phyloP scores from a whole-genome alignment of 2,797 vertebrate species.

The Spinus olivaceus region DNA sequence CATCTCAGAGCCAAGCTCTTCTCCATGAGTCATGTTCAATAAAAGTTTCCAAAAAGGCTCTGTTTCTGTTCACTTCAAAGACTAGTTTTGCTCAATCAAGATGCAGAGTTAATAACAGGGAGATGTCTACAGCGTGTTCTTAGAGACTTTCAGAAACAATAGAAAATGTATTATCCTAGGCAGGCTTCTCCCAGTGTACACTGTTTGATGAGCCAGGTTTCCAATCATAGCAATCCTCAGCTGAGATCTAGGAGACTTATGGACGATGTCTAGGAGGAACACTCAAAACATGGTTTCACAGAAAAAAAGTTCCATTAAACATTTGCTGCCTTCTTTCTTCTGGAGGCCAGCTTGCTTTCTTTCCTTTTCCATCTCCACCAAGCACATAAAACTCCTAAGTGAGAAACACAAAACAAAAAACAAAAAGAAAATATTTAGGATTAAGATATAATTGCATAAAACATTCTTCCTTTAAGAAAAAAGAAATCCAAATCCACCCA shows the following conservation, averaged over 20 bases:
- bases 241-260: not conserved
- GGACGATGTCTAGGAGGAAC: not conserved
- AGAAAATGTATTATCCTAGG: conserved; percentile 38
- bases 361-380: conserved; percentile 54
- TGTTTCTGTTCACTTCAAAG: conserved; percentile 72
- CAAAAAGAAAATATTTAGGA: not conserved
- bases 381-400: conserved; percentile 53
- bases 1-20: conserved; percentile 99
- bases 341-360: conserved; percentile 43
- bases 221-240: conserved; percentile 13
- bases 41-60: conserved; percentile 77
- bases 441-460: not conserved
- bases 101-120: conserved; percentile 31
- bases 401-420: conserved; percentile 7
- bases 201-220: conserved; percentile 16
- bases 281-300: conserved; percentile 13
- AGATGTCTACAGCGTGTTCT: conserved; percentile 42
- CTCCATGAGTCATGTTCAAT: conserved; percentile 99
- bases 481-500: not conserved
- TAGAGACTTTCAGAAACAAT: conserved; percentile 18
- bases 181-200: conserved; percentile 43
- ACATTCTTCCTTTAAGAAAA: not conserved
- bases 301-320: not conserved
- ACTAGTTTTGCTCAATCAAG: conserved; percentile 38
- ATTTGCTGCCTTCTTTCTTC: conserved; percentile 29